These are phyloP conservation scores for Drosophila sturtevanti DNA, from an alignment of 1,140 invertebrate species.

Conservation along the genomic window DNA sequence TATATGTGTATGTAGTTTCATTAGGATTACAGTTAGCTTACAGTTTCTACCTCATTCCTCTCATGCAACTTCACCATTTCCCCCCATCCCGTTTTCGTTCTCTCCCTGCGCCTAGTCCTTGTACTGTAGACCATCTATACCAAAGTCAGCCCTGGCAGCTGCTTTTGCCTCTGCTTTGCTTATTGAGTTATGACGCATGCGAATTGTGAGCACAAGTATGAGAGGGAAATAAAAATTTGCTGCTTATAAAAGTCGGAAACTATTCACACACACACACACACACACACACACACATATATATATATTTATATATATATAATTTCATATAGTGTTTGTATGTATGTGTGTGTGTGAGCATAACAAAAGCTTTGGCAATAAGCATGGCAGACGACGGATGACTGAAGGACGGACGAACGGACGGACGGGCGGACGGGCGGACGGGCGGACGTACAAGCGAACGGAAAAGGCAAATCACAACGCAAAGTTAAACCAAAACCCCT, in stretches of 20 bases:
- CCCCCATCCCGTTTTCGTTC: background rate
- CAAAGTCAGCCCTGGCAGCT: slow-evolving; percentile 25
- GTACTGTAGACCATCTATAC: too few species aligned
- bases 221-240: slow-evolving; percentile 71
- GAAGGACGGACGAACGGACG: background rate
- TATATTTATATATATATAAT: slow-evolving; percentile 16
- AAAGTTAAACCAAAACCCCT: slow-evolving; percentile 48
- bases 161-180: slow-evolving; percentile 36
- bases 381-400: slow-evolving; percentile 33
- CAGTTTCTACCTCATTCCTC: slow-evolving; percentile 36
- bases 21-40: slow-evolving; percentile 81
- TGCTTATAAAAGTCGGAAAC: slow-evolving; percentile 77
- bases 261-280: slow-evolving; percentile 35
- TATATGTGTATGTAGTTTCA: slow-evolving; percentile 64
- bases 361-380: slow-evolving; percentile 73
- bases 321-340: background rate
- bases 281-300: slow-evolving; percentile 40
- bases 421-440: slow-evolving; percentile 33
- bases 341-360: slow-evolving; percentile 45
- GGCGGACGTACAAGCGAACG: slow-evolving; percentile 25
- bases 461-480: slow-evolving; percentile 62
- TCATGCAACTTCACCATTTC: background rate
- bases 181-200: slow-evolving; percentile 81
- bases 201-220: slow-evolving; percentile 65
- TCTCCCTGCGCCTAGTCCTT: background rate